Evolutionary conservation across 2,113 vertebrate species (phyloP).

Genomic region (Lepisosteus osseus): DNA sequence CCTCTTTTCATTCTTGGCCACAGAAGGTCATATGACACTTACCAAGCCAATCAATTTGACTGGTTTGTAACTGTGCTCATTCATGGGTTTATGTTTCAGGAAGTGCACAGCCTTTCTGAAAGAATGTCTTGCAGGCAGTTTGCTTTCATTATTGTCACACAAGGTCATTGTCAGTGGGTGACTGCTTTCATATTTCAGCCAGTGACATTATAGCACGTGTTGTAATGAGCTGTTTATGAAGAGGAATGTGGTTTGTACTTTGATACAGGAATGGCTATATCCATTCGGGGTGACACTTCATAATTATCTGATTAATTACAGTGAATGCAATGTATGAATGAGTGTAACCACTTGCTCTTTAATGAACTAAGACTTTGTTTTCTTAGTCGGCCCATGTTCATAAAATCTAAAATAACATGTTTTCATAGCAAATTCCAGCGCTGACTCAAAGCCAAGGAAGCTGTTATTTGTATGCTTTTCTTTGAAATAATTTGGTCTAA

Average conservation of each 20-base stretch:
- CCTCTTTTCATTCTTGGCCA: background rate
- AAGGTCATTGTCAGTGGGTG: no score
- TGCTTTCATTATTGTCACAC: conserved; percentile 11
- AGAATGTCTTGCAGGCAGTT: conserved; percentile 44
- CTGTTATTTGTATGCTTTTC: no score
- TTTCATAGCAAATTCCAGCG: conserved; percentile 6
- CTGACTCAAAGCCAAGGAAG: conserved; percentile 14
- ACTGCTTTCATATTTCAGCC: no score
- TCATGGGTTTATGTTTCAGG: background rate
- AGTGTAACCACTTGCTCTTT: conserved; percentile 15
- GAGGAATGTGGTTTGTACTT: no score
- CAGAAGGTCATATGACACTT: background rate
- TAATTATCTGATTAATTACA: conserved; percentile 51
- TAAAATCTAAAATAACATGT: conserved; percentile 20
- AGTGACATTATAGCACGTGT: no score
- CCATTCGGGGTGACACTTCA: no score
- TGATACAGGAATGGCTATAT: no score
- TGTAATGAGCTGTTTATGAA: no score
- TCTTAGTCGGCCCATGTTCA: background rate
- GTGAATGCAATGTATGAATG: conserved; percentile 28
- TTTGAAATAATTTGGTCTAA: no score
- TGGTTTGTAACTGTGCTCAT: background rate
- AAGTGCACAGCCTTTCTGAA: conserved; percentile 29
- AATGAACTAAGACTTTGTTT: conserved; percentile 16
- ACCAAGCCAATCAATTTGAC: background rate